Conservation (phyloP, 1,140 invertebrate species). For the Linepithema humile region DNA sequence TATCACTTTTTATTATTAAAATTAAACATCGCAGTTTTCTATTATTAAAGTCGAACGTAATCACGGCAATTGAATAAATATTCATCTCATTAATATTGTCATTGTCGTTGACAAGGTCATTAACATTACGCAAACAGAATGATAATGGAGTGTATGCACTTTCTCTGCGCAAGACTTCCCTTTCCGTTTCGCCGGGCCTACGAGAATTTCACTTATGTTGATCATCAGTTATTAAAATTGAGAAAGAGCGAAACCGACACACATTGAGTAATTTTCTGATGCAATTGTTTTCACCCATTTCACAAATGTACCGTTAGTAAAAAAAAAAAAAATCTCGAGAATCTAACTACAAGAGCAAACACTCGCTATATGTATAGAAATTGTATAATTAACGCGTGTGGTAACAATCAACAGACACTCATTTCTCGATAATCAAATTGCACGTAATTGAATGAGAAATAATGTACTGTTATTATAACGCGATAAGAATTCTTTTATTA, state of each 20-base stretch:
- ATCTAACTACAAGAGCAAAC: neutral
- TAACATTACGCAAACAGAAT: slow-evolving; percentile 44
- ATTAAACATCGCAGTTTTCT: no score
- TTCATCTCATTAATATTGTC: slow-evolving; percentile 10
- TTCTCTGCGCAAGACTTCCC: slow-evolving; percentile 67
- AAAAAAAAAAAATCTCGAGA: slow-evolving; percentile 19
- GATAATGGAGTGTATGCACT: slow-evolving; percentile 59
- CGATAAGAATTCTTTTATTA: neutral
- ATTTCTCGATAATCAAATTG: slow-evolving; percentile 5
- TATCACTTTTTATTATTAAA: no score
- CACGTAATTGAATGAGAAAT: neutral
- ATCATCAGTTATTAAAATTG: slow-evolving; percentile 12
- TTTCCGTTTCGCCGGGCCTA: slow-evolving; percentile 56
- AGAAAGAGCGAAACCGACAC: slow-evolving; percentile 21
- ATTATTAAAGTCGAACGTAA: no score
- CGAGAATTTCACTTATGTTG: slow-evolving; percentile 70
- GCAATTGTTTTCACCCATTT: slow-evolving; percentile 72
- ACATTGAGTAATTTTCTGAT: slow-evolving; percentile 57
- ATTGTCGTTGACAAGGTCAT: slow-evolving; percentile 50
- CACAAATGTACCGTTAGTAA: slow-evolving; percentile 69
- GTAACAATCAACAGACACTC: neutral
- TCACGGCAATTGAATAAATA: neutral
- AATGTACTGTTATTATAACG: slow-evolving; percentile 24
- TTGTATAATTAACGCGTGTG: slow-evolving; percentile 7
- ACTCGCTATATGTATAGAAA: neutral